A percentile compares a stretch with the other conserved stretches of the same genome.
These are phyloP conservation scores for Megaceryle torquata DNA, from an alignment of 2,113 vertebrate species.

Conservation along the genomic window DNA sequence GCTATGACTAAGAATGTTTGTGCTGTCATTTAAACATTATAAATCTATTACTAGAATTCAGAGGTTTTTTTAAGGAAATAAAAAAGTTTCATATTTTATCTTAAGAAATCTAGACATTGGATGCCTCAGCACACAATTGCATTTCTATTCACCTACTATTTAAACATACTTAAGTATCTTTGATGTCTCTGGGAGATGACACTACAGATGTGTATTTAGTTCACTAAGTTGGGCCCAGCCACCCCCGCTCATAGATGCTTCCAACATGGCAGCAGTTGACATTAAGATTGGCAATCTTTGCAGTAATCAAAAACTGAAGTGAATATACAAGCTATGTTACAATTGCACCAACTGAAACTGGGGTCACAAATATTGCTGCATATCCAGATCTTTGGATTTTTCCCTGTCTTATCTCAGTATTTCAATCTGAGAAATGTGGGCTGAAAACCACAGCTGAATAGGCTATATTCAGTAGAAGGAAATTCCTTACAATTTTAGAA, in stretches of 20 bases:
- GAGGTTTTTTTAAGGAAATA: neutral
- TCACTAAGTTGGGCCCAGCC: neutral
- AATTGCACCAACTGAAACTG: neutral
- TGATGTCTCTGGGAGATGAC: neutral
- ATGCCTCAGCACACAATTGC: neutral
- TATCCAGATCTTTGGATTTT: slow-evolving; percentile 3
- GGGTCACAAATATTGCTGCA: neutral
- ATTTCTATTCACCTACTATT: neutral
- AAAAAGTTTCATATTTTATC: neutral
- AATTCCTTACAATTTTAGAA: neutral
- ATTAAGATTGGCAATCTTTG: neutral
- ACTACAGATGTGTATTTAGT: neutral
- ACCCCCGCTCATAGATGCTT: neutral
- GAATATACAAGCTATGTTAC: neutral
- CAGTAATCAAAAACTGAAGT: neutral
- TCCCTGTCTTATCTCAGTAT: neutral
- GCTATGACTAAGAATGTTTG: neutral
- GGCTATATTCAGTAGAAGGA: neutral
- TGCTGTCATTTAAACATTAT: neutral
- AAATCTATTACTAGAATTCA: neutral
- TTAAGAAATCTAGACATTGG: neutral
- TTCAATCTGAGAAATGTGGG: neutral
- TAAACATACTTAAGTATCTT: neutral
- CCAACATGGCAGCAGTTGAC: neutral
- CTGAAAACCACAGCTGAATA: neutral